Evolutionary conservation across 2,888 invertebrate genomes (phyloP).

Genomic region (Junonia oenone): DNA sequence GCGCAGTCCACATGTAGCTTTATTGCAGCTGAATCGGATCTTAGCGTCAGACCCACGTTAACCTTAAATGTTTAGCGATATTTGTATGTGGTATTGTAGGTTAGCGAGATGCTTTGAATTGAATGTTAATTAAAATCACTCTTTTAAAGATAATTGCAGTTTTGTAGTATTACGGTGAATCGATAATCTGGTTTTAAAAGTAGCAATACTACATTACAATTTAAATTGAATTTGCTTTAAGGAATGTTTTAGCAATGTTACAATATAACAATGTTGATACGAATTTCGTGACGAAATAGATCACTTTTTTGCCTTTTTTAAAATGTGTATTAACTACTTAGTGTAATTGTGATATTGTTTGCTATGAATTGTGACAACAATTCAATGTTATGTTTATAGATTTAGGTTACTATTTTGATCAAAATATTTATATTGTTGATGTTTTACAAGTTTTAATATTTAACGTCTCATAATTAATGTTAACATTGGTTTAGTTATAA

Average conservation of each 20-base stretch:
- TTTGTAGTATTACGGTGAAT: background rate
- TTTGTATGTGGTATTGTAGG: background rate
- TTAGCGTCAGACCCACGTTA: background rate
- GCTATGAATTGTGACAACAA: constrained; percentile 12
- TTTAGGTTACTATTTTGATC: constrained; percentile 17
- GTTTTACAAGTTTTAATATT: constrained; percentile 26
- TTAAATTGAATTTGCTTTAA: background rate
- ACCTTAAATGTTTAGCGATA: background rate
- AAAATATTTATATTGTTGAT: constrained; percentile 37
- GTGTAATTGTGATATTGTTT: constrained; percentile 24
- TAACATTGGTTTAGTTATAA: constrained; percentile 30
- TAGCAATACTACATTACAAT: background rate
- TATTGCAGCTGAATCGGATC: background rate
- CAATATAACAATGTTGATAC: background rate
- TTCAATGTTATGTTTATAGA: constrained; percentile 16
- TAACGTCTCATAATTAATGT: constrained; percentile 21
- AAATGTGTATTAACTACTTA: background rate
- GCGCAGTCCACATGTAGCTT: too few species aligned
- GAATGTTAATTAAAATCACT: too few species aligned
- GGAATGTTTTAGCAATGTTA: background rate
- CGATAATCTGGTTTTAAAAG: too few species aligned
- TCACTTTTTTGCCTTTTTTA: background rate
- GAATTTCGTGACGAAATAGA: background rate
- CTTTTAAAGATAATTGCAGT: too few species aligned
- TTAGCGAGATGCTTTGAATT: background rate